Evolutionary conservation across 2,888 invertebrate genomes (phyloP).

Genomic region (Diarsia mendica): DNA sequence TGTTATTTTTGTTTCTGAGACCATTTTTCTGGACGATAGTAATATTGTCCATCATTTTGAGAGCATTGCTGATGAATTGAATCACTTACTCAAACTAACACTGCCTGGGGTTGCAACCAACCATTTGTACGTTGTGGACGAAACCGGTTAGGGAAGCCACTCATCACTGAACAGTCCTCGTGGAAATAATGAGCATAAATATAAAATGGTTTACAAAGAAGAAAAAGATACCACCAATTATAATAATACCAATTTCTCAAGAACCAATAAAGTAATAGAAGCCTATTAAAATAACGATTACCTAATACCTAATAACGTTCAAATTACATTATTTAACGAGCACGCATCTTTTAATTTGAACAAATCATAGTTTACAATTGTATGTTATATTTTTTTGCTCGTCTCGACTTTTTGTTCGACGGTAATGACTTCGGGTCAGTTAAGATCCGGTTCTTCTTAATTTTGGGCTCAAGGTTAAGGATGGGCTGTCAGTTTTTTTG

Average conservation of each 20-base stretch:
- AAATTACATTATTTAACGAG: slow-evolving; percentile 50
- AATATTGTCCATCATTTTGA: background rate
- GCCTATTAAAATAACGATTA: slow-evolving; percentile 52
- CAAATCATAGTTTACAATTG: slow-evolving; percentile 41
- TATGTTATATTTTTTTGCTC: slow-evolving; percentile 52
- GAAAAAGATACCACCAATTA: background rate
- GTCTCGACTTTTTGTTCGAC: slow-evolving; percentile 51
- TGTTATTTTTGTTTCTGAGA: background rate
- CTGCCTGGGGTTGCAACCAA: background rate
- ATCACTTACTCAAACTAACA: background rate
- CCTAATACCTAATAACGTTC: slow-evolving; percentile 50
- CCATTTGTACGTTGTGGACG: no score
- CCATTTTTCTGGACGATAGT: no score
- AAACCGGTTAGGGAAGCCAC: no score
- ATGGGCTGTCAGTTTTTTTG: slow-evolving; percentile 31
- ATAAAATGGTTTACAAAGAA: slow-evolving; percentile 9
- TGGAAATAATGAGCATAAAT: background rate
- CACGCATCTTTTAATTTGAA: slow-evolving; percentile 50
- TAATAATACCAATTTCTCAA: slow-evolving; percentile 12
- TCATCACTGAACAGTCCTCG: background rate
- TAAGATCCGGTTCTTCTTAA: slow-evolving; percentile 56
- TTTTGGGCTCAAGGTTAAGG: slow-evolving; percentile 50
- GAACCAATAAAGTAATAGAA: slow-evolving; percentile 37
- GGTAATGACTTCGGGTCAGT: slow-evolving; percentile 55
- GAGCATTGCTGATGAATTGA: background rate